Percentiles rank a stretch among this genome's conserved stretches.
phyloP scores from a whole-genome alignment of 2,113 vertebrate genomes.

The Coracopsis vasa region DNA sequence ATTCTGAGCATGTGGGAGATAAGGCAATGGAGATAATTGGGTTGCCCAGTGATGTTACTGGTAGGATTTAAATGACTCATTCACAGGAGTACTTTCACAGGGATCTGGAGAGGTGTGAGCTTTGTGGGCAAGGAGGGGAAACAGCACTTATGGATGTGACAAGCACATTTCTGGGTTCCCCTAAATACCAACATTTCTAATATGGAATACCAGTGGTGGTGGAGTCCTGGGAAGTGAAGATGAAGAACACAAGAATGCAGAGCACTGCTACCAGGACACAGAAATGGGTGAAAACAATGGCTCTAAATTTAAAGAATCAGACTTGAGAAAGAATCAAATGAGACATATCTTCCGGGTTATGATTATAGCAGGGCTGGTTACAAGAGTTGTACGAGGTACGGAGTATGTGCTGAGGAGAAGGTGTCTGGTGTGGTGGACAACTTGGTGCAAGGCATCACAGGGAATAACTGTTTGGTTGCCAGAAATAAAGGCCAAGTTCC shows the following conservation, averaged over 20 bases:
- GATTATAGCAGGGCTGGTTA: neutral
- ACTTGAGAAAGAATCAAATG: neutral
- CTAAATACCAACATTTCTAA: neutral
- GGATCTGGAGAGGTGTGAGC: neutral
- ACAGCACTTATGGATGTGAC: neutral
- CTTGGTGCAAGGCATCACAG: neutral
- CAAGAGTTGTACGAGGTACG: neutral
- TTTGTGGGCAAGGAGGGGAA: neutral
- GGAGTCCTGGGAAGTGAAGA: neutral
- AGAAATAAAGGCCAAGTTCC: neutral
- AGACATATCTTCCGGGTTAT: neutral
- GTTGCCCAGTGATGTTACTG: neutral
- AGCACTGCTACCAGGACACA: neutral
- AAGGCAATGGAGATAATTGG: neutral
- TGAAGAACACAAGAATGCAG: neutral
- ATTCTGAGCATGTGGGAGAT: neutral
- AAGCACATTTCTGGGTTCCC: neutral
- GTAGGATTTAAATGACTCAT: neutral
- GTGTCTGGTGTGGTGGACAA: neutral
- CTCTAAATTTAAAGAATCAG: neutral
- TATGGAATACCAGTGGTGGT: neutral
- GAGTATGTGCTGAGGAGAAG: neutral
- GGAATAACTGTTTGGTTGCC: neutral
- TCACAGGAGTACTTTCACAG: conserved; percentile 1
- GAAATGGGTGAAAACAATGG: neutral